These are phyloP conservation scores for Seriola rivoliana DNA, from an alignment of 2,113 vertebrate species.

Conservation along the genomic window DNA sequence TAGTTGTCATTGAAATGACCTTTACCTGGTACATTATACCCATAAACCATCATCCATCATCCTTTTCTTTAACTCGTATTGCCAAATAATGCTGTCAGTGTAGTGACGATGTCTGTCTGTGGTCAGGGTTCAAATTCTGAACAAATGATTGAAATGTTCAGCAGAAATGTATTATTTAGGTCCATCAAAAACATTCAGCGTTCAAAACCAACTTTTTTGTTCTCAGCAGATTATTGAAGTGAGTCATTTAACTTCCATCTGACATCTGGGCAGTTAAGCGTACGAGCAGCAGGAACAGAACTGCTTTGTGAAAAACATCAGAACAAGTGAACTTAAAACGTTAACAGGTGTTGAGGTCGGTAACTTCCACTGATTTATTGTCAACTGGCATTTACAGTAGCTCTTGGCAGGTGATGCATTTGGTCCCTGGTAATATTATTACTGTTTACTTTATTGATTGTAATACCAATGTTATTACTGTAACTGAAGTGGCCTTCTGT, in stretches of 20 bases:
- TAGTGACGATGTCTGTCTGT: too few species aligned
- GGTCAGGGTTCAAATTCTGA: too few species aligned
- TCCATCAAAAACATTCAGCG: background rate
- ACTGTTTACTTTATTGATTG: background rate
- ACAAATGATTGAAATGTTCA: background rate
- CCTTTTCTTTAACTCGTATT: too few species aligned
- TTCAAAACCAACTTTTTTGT: background rate
- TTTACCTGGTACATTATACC: too few species aligned
- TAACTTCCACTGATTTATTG: background rate
- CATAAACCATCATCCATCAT: too few species aligned
- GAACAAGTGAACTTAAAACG: background rate
- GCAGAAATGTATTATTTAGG: background rate
- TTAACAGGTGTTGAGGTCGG: background rate
- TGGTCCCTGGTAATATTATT: background rate
- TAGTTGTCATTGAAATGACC: too few species aligned
- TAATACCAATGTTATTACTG: constrained; percentile 1
- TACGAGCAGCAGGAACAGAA: background rate
- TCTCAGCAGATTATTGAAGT: background rate
- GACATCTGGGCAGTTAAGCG: background rate
- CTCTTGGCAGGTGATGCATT: background rate
- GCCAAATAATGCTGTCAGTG: too few species aligned
- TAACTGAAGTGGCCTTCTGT: background rate
- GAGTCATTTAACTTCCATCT: background rate
- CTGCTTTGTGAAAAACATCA: constrained; percentile 9
- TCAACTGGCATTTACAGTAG: constrained; percentile 6